These are phyloP conservation scores for Trichonephila clavata DNA, from an alignment of 1,140 invertebrate genomes.

Conservation along the genomic window DNA sequence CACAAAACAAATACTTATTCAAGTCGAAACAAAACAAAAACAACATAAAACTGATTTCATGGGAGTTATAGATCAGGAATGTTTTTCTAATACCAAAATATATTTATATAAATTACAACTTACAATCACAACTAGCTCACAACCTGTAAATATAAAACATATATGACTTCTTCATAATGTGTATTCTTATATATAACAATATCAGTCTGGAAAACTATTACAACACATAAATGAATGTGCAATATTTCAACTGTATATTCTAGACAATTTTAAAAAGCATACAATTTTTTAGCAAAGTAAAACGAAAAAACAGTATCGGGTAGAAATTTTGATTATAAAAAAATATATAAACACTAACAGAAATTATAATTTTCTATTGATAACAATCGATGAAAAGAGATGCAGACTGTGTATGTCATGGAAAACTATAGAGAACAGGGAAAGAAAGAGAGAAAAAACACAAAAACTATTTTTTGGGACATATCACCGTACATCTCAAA, in stretches of 20 bases:
- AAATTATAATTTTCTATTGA: not conserved
- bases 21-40: too few relatives aligned
- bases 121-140: slow-evolving; percentile 25
- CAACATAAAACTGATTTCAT: too few relatives aligned
- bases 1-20: too few relatives aligned
- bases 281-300: too few relatives aligned
- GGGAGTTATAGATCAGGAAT: not conserved
- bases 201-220: not conserved
- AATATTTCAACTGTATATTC: not conserved
- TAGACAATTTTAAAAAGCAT: not conserved
- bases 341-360: too few relatives aligned
- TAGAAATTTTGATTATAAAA: too few relatives aligned
- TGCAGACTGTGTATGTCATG: not conserved
- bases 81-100: slow-evolving; percentile 18
- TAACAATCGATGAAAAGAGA: not conserved
- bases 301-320: too few relatives aligned
- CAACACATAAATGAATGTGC: not conserved
- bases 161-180: not conserved
- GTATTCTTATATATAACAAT: not conserved
- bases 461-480: not conserved
- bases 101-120: slow-evolving; percentile 34
- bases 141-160: slow-evolving; percentile 9
- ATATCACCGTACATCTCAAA: not conserved
- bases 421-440: not conserved
- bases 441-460: not conserved